Evolutionary conservation across 37 sponge, comb jelly and placozoan genomes (phyloP).

Genomic region (Axinella damicornis): DNA sequence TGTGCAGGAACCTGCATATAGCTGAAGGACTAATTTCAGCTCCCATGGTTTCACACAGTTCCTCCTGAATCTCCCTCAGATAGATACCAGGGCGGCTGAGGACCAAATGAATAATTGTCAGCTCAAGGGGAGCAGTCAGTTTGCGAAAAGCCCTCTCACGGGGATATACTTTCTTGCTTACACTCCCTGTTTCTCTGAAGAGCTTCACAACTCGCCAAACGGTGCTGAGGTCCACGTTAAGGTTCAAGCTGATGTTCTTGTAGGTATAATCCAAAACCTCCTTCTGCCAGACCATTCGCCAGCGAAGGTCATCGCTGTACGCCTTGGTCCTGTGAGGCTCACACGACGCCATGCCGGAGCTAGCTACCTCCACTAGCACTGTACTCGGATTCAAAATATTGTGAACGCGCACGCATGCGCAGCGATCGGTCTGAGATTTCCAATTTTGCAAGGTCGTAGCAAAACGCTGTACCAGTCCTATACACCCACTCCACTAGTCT

Average conservation of each 20-base stretch:
- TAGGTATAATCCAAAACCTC: conserved; percentile 30
- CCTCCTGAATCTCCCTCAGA: conserved; percentile 12
- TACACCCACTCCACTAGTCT: no score
- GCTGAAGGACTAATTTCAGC: conserved; percentile 7
- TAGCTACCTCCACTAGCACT: background rate
- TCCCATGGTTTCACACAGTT: background rate
- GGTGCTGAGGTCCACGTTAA: conserved; percentile 41
- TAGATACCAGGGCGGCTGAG: conserved; percentile 2
- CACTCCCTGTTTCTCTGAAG: conserved; percentile 20
- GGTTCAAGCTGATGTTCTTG: conserved; percentile 8
- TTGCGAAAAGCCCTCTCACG: conserved; percentile 11
- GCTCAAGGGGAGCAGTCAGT: conserved; percentile 19
- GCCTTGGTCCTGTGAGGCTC: conserved; percentile 20
- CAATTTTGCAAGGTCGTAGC: background rate
- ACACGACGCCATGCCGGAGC: conserved; percentile 2
- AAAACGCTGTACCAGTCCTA: background rate
- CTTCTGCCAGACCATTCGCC: conserved; percentile 47
- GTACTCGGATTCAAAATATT: background rate
- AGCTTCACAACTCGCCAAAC: conserved; percentile 30
- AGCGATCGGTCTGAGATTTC: background rate
- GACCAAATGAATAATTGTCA: conserved; percentile 3
- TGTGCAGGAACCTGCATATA: conserved; percentile 10
- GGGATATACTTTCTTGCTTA: conserved; percentile 27
- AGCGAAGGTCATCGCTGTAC: conserved; percentile 45
- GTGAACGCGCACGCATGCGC: background rate